phyloP scores from a whole-genome alignment of 2,888 invertebrate genomes.

The Lepidocyrtinus sp. region DNA sequence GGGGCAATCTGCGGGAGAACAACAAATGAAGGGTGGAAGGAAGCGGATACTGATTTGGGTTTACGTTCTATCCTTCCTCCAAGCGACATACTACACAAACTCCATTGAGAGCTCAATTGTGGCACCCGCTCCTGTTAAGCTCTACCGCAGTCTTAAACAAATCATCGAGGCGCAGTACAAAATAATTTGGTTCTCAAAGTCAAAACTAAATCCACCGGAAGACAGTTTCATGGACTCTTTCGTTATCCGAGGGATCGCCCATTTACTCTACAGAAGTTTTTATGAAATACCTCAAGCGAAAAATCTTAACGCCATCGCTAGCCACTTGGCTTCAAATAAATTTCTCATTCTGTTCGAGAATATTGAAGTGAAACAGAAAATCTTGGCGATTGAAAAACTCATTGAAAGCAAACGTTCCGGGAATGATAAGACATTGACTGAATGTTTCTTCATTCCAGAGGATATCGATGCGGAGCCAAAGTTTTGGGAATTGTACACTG shows the following conservation, averaged over 20 bases:
- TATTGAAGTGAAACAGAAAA: not conserved
- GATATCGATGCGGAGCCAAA: not conserved
- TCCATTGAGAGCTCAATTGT: not conserved
- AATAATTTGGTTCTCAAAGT: not conserved
- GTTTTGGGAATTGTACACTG: conserved; percentile 8
- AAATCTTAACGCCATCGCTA: not conserved
- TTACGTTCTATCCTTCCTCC: no score
- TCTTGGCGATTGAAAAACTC: not conserved
- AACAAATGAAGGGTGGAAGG: no score
- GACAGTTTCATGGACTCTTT: not conserved
- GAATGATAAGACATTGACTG: not conserved
- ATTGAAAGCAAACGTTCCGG: not conserved
- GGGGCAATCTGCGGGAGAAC: no score
- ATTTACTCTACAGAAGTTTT: not conserved
- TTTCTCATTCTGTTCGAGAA: not conserved
- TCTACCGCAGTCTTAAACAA: not conserved
- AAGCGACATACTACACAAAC: not conserved
- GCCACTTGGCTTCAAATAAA: not conserved
- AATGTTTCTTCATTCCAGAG: conserved; percentile 19
- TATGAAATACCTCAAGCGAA: not conserved
- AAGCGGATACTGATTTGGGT: no score
- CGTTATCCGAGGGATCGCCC: not conserved
- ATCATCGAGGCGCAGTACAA: not conserved
- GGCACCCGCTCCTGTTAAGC: not conserved
- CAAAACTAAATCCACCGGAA: not conserved